Conservation (phyloP, 1,140 invertebrate genomes). For the Leptonema lineaticorne region DNA sequence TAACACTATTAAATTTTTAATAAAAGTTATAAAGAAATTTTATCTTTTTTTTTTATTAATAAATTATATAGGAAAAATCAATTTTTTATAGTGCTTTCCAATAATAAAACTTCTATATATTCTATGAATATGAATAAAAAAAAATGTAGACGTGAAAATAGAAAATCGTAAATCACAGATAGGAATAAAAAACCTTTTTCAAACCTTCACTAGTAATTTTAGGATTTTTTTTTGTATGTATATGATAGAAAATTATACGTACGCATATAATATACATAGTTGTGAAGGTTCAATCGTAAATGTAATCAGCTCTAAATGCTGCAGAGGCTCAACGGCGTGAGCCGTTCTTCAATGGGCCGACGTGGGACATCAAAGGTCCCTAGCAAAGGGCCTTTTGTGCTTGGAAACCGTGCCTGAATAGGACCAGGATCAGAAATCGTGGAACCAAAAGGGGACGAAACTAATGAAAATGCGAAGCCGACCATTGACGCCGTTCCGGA, state of each 20-base stretch:
- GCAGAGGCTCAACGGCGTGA: background rate
- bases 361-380: conserved; percentile 18
- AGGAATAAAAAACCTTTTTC: too few relatives aligned
- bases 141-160: too few relatives aligned
- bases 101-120: too few relatives aligned
- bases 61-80: too few relatives aligned
- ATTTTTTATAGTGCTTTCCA: too few relatives aligned
- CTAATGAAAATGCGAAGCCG: conserved; percentile 5
- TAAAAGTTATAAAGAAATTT: too few relatives aligned
- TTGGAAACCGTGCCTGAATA: background rate
- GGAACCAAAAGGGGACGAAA: background rate
- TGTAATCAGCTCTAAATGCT: conserved; percentile 3
- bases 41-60: too few relatives aligned
- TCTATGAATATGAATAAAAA: too few relatives aligned
- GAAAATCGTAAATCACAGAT: too few relatives aligned
- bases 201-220: too few relatives aligned
- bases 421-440: background rate
- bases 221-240: too few relatives aligned
- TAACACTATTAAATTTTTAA: too few relatives aligned
- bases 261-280: background rate
- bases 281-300: background rate
- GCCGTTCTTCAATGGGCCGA: conserved; percentile 8
- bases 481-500: background rate
- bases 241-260: background rate
- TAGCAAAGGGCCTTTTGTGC: background rate